Base-by-base conservation (phyloP, 2,113 vertebrate genomes). In the Ceuthmochares aereus region DNA sequence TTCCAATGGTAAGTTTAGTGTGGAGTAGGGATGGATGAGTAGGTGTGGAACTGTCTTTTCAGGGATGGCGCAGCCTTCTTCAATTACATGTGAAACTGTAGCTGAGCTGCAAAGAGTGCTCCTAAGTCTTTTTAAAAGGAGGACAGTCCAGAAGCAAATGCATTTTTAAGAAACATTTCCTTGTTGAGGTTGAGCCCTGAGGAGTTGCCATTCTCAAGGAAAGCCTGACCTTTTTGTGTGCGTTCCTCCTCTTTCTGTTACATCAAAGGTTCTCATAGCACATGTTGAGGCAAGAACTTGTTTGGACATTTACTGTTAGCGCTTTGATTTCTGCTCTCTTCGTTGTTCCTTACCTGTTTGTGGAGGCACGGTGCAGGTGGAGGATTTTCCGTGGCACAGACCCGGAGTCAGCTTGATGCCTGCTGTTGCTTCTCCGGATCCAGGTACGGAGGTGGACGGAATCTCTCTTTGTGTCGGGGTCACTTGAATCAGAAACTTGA, bases 241-340 rank as follows among this genome's bases (percentile, higher is more conserved):
- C 52, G 37, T 84, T 90, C 29, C 59, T 90, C 42, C 56, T 59
- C 23, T 73, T 87, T 76, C 55, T 85, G 64, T 72, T 86, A 69
- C 59, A 70, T 84, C 76, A 89, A 69, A 93, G 77, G n/a, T 83
- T 90, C n/a, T 85, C 1, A 0, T 18, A 78, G 80, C 29, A 51
- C 93, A 51, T 40, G 60, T 79, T 74, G 83, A 66, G 86, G 76
- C 84, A 94, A 87, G 93, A 90, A 67, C 34, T 84, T 83, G 49
- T 2, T 59, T 78, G 84, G 81, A 86, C 83, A 36, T 76, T 58
- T 78, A 51, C 67, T 56, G 49, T 77, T 72, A 25, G 36, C 0
- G 4, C 90, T 94, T 90, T 80, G 72, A 40, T 69, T 91, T 93
- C 70, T 76, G 17, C 60, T 79, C 4, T 63, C 30, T 55, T 90